A percentile compares a stretch with the other conserved stretches of the same genome.
Evolutionary conservation across 2,797 vertebrate genomes (phyloP).

Genomic region (Siniperca obscura): DNA sequence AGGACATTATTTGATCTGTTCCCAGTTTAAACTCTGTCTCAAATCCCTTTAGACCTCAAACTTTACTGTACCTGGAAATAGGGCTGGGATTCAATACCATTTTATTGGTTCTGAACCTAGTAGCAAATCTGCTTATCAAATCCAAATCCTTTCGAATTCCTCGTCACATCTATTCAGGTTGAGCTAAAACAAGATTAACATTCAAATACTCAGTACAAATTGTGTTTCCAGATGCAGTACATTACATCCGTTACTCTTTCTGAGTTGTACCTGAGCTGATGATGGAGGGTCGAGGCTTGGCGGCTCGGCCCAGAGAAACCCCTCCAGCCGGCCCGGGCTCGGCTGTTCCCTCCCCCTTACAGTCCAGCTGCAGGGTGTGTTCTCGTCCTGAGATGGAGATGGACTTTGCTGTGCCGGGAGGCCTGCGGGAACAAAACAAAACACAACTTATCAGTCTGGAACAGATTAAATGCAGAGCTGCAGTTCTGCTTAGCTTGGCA

Average conservation of each 20-base stretch:
- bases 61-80: not conserved
- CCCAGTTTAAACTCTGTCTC: no score
- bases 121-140: not conserved
- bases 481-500: conserved; percentile 41
- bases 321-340: conserved; percentile 71
- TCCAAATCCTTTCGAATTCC: not conserved
- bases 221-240: not conserved
- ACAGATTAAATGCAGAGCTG: conserved; percentile 37
- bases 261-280: conserved; percentile 88
- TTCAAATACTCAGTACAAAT: not conserved
- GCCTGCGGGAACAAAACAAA: conserved; percentile 72
- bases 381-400: conserved; percentile 92
- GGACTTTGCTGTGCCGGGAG: conserved; percentile 93
- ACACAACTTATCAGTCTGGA: conserved; percentile 38
- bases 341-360: conserved; percentile 94
- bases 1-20: no score
- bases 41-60: not conserved
- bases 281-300: conserved; percentile 88
- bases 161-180: not conserved
- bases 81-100: not conserved
- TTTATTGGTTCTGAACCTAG: not conserved
- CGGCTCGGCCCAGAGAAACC: conserved; percentile 82
- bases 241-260: not conserved
- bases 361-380: conserved; percentile 93
- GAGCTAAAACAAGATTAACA: not conserved